These are phyloP conservation scores for Dipus sagitta DNA, from an alignment of 2,797 vertebrate genomes.

Conservation along the genomic window DNA sequence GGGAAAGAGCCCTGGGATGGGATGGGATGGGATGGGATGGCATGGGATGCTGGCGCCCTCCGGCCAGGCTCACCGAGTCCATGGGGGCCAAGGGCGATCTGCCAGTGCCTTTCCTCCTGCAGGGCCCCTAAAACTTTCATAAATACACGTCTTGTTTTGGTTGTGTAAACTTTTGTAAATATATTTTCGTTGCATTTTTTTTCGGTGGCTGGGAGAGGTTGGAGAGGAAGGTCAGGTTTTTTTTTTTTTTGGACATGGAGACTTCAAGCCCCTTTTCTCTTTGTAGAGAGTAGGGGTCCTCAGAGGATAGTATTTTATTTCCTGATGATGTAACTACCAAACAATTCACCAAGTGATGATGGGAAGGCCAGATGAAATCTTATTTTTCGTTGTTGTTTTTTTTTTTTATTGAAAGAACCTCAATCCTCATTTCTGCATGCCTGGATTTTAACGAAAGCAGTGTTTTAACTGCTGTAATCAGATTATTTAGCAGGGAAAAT, in stretches of 20 bases:
- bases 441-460: slow-evolving; percentile 84
- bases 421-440: slow-evolving; percentile 73
- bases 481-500: slow-evolving; percentile 81
- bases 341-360: slow-evolving; percentile 91
- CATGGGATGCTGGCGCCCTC: slow-evolving; percentile 85
- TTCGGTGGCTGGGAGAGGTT: background rate
- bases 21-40: slow-evolving; percentile 82
- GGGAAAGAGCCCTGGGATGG: slow-evolving; percentile 83
- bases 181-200: slow-evolving; percentile 34
- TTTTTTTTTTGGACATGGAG: slow-evolving; percentile 71
- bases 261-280: slow-evolving; percentile 81
- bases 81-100: slow-evolving; percentile 72
- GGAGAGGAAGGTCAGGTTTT: slow-evolving; percentile 35
- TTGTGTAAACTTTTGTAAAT: slow-evolving; percentile 53
- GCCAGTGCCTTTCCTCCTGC: slow-evolving; percentile 42
- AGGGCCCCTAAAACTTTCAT: background rate
- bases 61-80: slow-evolving; percentile 48
- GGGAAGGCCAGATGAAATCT: slow-evolving; percentile 91
- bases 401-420: slow-evolving; percentile 80
- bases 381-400: slow-evolving; percentile 70
- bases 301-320: slow-evolving; percentile 90
- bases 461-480: slow-evolving; percentile 77
- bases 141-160: slow-evolving; percentile 4
- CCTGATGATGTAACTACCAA: slow-evolving; percentile 92
- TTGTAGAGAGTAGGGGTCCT: slow-evolving; percentile 88